Evolutionary conservation across 2,888 invertebrate genomes (phyloP).

Genomic region (Tetranychus truncatus): DNA sequence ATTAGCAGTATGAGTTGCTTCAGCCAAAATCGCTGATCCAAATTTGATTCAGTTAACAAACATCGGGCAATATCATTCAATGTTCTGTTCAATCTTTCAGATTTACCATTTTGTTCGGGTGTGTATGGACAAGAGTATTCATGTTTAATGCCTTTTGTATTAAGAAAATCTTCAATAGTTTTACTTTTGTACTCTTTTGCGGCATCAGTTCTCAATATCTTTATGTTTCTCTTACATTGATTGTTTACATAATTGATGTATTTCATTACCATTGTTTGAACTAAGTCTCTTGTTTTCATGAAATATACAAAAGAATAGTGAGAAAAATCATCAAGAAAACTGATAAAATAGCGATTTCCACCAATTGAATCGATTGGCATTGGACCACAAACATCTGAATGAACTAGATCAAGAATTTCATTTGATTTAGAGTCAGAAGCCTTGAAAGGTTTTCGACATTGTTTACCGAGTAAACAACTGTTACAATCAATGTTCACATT

Average conservation of each 20-base stretch:
- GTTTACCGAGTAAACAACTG: background rate
- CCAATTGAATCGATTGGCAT: constrained; percentile 3
- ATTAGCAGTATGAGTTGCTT: constrained; percentile 24
- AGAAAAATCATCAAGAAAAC: constrained; percentile 4
- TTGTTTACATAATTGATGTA: background rate
- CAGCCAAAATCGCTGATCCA: constrained; percentile 15
- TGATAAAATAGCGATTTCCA: background rate
- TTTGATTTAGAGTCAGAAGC: no score
- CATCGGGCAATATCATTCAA: constrained; percentile 23
- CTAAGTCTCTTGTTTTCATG: constrained; percentile 1
- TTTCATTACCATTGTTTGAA: background rate
- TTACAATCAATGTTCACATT: constrained; percentile 43
- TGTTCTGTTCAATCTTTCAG: constrained; percentile 26
- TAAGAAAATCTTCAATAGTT: constrained; percentile 18
- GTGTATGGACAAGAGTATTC: constrained; percentile 20
- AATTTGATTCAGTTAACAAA: background rate
- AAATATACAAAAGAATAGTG: constrained; percentile 4
- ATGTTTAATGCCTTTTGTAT: constrained; percentile 22
- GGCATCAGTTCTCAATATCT: background rate
- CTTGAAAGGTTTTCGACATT: no score
- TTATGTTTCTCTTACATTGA: background rate
- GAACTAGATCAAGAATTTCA: background rate
- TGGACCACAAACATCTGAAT: constrained; percentile 13
- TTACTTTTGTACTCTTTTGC: constrained; percentile 17
- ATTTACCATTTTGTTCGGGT: constrained; percentile 26